Base-by-base conservation (phyloP, 2,888 invertebrate species). In the Brenthis daphne region DNA sequence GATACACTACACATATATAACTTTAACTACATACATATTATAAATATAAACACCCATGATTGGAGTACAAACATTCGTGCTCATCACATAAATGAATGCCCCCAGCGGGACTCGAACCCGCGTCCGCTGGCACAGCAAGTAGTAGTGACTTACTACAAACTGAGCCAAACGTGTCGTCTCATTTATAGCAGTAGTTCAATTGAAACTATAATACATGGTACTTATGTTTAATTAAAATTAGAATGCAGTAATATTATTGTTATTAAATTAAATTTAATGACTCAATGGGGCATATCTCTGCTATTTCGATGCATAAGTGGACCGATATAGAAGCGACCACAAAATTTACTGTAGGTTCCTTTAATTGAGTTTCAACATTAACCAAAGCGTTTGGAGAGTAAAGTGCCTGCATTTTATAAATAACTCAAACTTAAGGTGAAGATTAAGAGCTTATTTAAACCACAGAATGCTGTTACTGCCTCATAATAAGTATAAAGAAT, bases 261-360 rank as follows among this genome's bases (percentile, higher is more conserved):
- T 68, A 69, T 70, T 70, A 37, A 48, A 73, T 60, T 66, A 64
- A 64, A 66, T 68, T 73, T 80, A 85, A 86, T 82, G 81, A 84
- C 80, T 83, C 83, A 79, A 77, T 77, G 76, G 77, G 81, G 81
- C 84, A 77, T 79, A 84, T 76, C 76, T 81, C 70, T 64, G 83
- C 80, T 89, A 89, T 90, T 89, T 86, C 75, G 76, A 84, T 80
- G 77, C 82, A 81, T 82, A 83, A 90, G 90, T 87, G 89, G 78
- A 72, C 71, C 80, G 88, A 88, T 89, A 79, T 76, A 75, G 77
- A 77, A 71, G 80, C 77, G 77, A 76, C 80, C 77, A 79, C 79
- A 81, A 82, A 80, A 79, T 80, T 80, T 79, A 71, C 69, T 73
- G 75, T 70, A 77, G 72, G 71, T 75, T 71, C 75, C 67, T 72